phyloP scores from a whole-genome alignment of 2,113 vertebrate genomes.

The Taurulus bubalis region DNA sequence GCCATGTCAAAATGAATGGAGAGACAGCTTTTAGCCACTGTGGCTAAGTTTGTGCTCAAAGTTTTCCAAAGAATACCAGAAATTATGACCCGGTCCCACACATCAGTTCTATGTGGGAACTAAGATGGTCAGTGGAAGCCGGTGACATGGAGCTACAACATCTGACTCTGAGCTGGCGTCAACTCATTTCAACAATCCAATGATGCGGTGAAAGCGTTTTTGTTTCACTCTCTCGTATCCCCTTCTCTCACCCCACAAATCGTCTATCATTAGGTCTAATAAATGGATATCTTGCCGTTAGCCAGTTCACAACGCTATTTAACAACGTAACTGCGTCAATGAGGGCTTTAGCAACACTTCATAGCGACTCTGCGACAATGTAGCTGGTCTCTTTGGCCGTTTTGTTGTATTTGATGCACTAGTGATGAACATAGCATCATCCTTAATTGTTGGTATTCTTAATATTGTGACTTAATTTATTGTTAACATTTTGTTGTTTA shows the following conservation, averaged over 20 bases:
- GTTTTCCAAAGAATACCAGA: neutral
- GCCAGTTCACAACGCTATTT: too few relatives aligned
- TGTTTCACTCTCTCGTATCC: neutral
- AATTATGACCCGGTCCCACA: too few relatives aligned
- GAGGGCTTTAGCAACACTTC: neutral
- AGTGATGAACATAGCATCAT: too few relatives aligned
- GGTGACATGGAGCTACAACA: neutral
- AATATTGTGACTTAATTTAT: neutral
- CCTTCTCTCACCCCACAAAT: neutral
- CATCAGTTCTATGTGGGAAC: too few relatives aligned
- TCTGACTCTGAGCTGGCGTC: neutral
- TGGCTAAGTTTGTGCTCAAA: neutral
- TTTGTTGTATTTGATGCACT: too few relatives aligned
- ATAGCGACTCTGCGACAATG: too few relatives aligned
- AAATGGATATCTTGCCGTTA: neutral
- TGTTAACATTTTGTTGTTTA: neutral
- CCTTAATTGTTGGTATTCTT: too few relatives aligned
- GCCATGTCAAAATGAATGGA: neutral
- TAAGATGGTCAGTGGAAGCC: neutral
- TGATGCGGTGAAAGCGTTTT: neutral
- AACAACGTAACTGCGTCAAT: neutral
- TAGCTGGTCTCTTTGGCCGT: too few relatives aligned
- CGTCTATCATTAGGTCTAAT: neutral
- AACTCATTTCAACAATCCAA: neutral
- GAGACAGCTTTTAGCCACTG: neutral